phyloP scores from a whole-genome alignment of 1,140 invertebrate genomes.

The Lineus longissimus region DNA sequence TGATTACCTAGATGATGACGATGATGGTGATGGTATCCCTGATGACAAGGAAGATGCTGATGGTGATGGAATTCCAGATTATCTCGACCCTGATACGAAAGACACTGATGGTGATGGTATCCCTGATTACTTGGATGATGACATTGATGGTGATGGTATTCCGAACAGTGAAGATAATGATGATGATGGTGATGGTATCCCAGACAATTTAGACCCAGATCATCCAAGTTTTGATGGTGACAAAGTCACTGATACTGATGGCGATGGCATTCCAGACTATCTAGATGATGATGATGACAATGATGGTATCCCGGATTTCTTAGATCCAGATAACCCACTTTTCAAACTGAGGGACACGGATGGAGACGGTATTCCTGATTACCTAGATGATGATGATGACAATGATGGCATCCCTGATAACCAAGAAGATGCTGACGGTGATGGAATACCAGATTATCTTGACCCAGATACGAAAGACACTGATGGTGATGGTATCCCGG shows the following conservation, averaged over 20 bases:
- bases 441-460: slow-evolving; percentile 35
- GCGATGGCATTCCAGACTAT: slow-evolving; percentile 27
- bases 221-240: slow-evolving; percentile 12
- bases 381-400: slow-evolving; percentile 22
- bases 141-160: slow-evolving; percentile 38
- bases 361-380: slow-evolving; percentile 23
- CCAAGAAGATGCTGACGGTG: slow-evolving; percentile 21
- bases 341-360: slow-evolving; percentile 16
- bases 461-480: slow-evolving; percentile 12
- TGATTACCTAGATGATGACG: slow-evolving; percentile 36
- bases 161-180: slow-evolving; percentile 37
- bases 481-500: slow-evolving; percentile 5
- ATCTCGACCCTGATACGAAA: slow-evolving; percentile 20
- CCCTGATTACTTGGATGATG: slow-evolving; percentile 28
- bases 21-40: slow-evolving; percentile 19
- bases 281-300: slow-evolving; percentile 26
- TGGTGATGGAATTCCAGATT: slow-evolving; percentile 26
- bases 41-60: slow-evolving; percentile 20
- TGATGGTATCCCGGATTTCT: slow-evolving; percentile 26
- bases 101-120: slow-evolving; percentile 34
- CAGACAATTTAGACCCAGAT: slow-evolving; percentile 29
- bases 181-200: slow-evolving; percentile 44
- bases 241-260: slow-evolving; percentile 24
- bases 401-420: slow-evolving; percentile 24
- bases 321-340: slow-evolving; percentile 16